Conservation (phyloP, 2,113 vertebrate species). For the Corythoichthys haematopterus region DNA sequence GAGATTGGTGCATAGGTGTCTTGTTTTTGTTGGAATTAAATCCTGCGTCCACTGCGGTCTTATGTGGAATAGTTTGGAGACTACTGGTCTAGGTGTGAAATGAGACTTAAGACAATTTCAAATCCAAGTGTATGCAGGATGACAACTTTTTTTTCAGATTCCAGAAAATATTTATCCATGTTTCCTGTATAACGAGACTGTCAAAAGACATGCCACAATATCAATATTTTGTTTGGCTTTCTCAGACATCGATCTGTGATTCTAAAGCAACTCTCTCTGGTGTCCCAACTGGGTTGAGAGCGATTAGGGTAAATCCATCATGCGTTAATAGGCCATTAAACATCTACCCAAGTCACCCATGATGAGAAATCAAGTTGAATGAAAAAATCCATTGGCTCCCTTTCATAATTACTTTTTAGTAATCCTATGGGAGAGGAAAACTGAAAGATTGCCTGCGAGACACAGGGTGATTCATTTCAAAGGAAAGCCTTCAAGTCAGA, state of each 20-base stretch:
- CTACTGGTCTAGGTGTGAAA: no score
- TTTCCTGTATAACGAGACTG: neutral
- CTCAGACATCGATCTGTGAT: conserved; percentile 60
- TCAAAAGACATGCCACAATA: neutral
- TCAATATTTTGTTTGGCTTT: conserved; percentile 6
- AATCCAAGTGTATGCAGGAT: no score
- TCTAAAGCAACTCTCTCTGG: conserved; percentile 47
- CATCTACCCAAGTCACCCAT: conserved; percentile 49
- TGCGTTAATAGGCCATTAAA: conserved; percentile 56
- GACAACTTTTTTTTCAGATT: no score
- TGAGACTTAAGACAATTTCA: no score
- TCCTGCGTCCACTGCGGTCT: no score
- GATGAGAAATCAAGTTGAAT: conserved; percentile 59
- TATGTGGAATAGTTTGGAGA: no score
- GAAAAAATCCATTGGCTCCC: conserved; percentile 59
- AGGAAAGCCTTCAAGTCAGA: conserved; percentile 26
- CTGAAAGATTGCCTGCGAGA: conserved; percentile 44
- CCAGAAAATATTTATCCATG: no score
- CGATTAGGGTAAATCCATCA: conserved; percentile 59
- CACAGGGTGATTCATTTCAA: conserved; percentile 23
- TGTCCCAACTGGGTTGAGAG: conserved; percentile 47
- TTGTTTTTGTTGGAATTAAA: no score
- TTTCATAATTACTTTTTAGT: conserved; percentile 60
- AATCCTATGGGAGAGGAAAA: conserved; percentile 33
- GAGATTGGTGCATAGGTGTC: no score